phyloP scores from a whole-genome alignment of 1,140 invertebrate genomes.

The Olivierus martensii region DNA sequence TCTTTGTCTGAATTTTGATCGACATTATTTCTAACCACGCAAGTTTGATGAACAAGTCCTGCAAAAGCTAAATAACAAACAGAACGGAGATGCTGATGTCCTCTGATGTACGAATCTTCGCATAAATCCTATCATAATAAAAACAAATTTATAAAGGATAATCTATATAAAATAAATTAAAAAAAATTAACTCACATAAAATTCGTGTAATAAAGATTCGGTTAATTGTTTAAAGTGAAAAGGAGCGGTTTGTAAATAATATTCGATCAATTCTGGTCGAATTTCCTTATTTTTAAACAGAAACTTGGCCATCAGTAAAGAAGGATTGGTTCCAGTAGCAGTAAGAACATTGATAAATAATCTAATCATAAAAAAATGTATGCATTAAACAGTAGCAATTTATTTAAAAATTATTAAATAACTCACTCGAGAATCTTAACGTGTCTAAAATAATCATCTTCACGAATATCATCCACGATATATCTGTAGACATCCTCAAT shows the following conservation, averaged over 20 bases:
- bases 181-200: not conserved
- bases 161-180: not conserved
- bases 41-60: slow-evolving; percentile 6
- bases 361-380: not conserved
- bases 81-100: not conserved
- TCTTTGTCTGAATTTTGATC: not conserved
- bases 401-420: too few species aligned
- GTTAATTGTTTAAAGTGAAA: slow-evolving; percentile 7
- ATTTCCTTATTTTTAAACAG: slow-evolving; percentile 5
- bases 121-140: not conserved
- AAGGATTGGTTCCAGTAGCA: slow-evolving; percentile 11
- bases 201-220: slow-evolving; percentile 2
- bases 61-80: not conserved
- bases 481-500: slow-evolving; percentile 4
- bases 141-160: not conserved
- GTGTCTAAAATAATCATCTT: too few species aligned
- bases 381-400: too few species aligned
- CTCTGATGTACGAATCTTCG: slow-evolving; percentile 1
- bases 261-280: not conserved
- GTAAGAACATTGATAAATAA: slow-evolving; percentile 6
- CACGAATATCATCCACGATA: too few species aligned
- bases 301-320: slow-evolving; percentile 3
- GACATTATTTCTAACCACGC: slow-evolving; percentile 3
- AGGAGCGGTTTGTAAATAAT: slow-evolving; percentile 4
- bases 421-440: too few species aligned